phyloP scores from a whole-genome alignment of 64 coral and sea anemone species.

The Actinia equina region DNA sequence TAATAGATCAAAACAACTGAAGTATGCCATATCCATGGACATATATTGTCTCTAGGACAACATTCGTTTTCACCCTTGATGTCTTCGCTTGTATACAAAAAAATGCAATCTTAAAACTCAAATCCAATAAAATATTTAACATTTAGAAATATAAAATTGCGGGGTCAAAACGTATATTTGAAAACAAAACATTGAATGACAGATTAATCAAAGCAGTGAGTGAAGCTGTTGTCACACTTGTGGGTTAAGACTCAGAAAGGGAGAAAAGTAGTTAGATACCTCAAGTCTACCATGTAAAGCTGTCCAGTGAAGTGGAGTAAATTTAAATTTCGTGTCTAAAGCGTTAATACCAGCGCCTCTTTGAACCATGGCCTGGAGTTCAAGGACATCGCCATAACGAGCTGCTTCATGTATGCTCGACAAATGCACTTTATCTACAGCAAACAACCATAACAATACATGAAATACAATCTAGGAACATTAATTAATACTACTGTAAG shows the following conservation, averaged over 20 bases:
- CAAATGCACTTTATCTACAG: constrained; percentile 81
- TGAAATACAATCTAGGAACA: neutral
- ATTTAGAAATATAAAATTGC: no score
- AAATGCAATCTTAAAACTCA: no score
- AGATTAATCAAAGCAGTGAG: no score
- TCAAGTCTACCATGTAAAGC: constrained; percentile 87
- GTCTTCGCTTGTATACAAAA: no score
- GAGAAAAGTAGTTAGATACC: constrained; percentile 23
- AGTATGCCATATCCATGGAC: no score
- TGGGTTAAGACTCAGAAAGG: neutral
- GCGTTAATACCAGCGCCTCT: constrained; percentile 93
- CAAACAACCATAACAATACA: neutral
- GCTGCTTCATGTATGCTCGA: constrained; percentile 90
- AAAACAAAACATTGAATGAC: no score
- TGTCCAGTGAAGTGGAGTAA: constrained; percentile 97
- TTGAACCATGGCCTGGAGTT: constrained; percentile 96
- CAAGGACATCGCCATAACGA: constrained; percentile 90
- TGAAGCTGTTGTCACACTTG: no score
- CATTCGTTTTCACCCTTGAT: no score
- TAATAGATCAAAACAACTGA: no score
- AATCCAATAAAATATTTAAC: no score
- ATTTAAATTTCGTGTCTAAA: constrained; percentile 82
- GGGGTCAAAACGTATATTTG: neutral
- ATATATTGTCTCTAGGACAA: no score
- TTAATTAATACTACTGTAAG: neutral